phyloP scores from a whole-genome alignment of 2,888 invertebrate genomes.

The Scaeva pyrastri region DNA sequence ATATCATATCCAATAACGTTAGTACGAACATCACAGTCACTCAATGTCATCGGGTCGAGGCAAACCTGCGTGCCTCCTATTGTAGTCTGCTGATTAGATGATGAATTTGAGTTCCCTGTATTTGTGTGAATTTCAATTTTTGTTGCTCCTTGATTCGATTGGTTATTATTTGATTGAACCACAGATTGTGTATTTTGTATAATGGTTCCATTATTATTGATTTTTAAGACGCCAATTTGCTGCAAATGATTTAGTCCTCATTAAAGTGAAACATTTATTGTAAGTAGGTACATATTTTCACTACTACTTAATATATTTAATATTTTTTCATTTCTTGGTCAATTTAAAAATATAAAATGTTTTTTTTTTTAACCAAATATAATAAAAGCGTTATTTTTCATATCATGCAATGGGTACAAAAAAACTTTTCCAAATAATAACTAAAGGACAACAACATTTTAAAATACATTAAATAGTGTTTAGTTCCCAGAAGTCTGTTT shows the following conservation, averaged over 20 bases:
- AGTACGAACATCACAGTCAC: constrained; percentile 90
- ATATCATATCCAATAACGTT: constrained; percentile 74
- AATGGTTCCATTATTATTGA: constrained; percentile 83
- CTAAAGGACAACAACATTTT: too few species aligned
- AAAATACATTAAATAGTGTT: too few species aligned
- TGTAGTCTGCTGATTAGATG: constrained; percentile 82
- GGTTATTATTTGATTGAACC: constrained; percentile 80
- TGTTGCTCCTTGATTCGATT: constrained; percentile 82
- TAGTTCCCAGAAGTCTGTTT: too few species aligned
- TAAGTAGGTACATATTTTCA: neutral
- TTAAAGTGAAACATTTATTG: constrained; percentile 10
- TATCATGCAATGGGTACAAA: too few species aligned
- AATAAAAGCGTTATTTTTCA: too few species aligned
- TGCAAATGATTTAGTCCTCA: constrained; percentile 31
- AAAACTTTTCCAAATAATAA: too few species aligned
- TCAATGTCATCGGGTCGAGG: constrained; percentile 90
- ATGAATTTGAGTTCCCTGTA: constrained; percentile 78
- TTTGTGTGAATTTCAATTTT: constrained; percentile 83
- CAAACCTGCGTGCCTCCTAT: constrained; percentile 88
- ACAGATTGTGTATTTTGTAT: constrained; percentile 81
- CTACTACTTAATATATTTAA: neutral
- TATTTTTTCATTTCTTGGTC: too few species aligned
- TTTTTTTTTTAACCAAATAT: too few species aligned
- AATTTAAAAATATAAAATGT: too few species aligned
- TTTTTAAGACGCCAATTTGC: constrained; percentile 84